A percentile compares a stretch with the other conserved stretches of the same genome.
These are phyloP conservation scores for Pogonognathellus flavescens DNA, from an alignment of 1,140 invertebrate species.

Conservation along the genomic window DNA sequence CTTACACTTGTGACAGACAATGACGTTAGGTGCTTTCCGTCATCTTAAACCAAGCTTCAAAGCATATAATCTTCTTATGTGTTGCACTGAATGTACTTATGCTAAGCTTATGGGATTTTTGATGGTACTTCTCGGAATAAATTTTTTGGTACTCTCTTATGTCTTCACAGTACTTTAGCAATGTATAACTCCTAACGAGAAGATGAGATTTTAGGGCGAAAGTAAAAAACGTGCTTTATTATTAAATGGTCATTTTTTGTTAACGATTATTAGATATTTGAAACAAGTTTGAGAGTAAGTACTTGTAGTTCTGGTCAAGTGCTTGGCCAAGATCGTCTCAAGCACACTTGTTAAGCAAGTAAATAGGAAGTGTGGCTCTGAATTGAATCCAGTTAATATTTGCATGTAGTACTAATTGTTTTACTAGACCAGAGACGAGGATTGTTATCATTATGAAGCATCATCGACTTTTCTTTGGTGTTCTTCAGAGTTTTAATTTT, in stretches of 20 bases:
- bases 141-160: not conserved
- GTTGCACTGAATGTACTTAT: no score
- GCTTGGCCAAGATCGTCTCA: not conserved
- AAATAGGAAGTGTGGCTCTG: not conserved
- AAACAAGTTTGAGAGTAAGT: conserved; percentile 10
- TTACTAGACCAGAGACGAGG: not conserved
- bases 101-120: no score
- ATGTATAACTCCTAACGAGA: not conserved
- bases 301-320: conserved; percentile 7
- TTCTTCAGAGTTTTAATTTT: not conserved
- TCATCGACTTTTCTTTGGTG: not conserved
- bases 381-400: not conserved
- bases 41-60: no score
- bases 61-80: no score
- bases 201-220: not conserved
- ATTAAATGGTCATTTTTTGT: not conserved
- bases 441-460: not conserved
- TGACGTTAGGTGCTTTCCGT: no score
- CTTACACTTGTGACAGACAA: no score
- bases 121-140: not conserved
- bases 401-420: not conserved
- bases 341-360: not conserved
- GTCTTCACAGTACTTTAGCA: not conserved
- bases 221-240: not conserved
- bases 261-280: not conserved